These are phyloP conservation scores for Monopterus albus DNA, from an alignment of 2,113 vertebrate genomes.

Conservation along the genomic window DNA sequence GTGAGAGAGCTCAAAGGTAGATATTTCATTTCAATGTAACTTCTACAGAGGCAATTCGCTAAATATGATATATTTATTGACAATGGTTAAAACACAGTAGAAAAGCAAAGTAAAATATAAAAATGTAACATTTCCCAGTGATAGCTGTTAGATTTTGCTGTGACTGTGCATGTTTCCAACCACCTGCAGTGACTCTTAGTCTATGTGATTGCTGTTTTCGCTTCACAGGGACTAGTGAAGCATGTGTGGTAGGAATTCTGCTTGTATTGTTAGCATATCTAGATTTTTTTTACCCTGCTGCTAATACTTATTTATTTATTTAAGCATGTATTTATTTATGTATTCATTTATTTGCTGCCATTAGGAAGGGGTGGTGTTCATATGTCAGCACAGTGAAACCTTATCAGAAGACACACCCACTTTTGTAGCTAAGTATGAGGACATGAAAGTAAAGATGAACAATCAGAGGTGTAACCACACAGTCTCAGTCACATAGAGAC, in stretches of 20 bases:
- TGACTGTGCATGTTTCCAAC: constrained; percentile 47
- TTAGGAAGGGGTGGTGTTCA: constrained; percentile 34
- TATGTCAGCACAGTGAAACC: constrained; percentile 55
- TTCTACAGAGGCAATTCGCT: neutral
- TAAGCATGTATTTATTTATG: too few relatives aligned
- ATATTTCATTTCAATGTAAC: neutral
- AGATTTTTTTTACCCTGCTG: constrained; percentile 37
- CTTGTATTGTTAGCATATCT: constrained; percentile 68
- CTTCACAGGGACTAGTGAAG: constrained; percentile 60
- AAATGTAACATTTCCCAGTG: constrained; percentile 9
- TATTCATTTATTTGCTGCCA: constrained; percentile 56
- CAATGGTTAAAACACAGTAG: neutral
- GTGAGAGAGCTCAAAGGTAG: neutral
- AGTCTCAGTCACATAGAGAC: neutral
- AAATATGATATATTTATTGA: neutral
- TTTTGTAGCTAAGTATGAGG: constrained; percentile 40
- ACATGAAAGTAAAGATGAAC: constrained; percentile 45
- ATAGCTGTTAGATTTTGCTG: constrained; percentile 29
- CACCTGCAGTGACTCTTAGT: constrained; percentile 46
- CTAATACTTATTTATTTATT: constrained; percentile 66
- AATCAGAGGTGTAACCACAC: constrained; percentile 18
- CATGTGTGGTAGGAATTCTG: constrained; percentile 57
- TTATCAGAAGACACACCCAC: constrained; percentile 41
- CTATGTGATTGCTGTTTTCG: constrained; percentile 61
- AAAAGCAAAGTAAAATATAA: constrained; percentile 7